A percentile compares a stretch with the other conserved stretches of the same genome.
Evolutionary conservation across 2,888 invertebrate species (phyloP).

Genomic region (Dromius quadrimaculatus): DNA sequence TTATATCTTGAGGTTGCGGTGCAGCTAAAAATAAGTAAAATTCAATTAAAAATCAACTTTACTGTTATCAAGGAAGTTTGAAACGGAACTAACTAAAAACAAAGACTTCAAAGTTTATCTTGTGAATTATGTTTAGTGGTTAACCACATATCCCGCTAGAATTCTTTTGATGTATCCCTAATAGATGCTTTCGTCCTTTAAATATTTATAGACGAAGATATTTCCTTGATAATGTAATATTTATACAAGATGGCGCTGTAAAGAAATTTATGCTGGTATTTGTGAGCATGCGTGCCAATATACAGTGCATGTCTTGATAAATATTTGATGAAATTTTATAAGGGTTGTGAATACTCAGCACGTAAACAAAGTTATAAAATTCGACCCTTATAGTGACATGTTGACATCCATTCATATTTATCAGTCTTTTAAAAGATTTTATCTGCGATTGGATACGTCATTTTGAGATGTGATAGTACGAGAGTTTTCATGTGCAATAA

Average conservation of each 20-base stretch:
- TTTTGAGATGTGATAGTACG: no score
- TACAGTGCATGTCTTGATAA: conserved; percentile 5
- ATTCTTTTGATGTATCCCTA: conserved; percentile 2
- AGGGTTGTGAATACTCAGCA: neutral
- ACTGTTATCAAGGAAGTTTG: neutral
- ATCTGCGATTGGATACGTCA: neutral
- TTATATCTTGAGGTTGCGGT: conserved; percentile 15
- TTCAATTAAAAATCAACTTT: conserved; percentile 1
- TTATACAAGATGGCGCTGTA: conserved; percentile 22
- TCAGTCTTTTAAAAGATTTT: conserved; percentile 7
- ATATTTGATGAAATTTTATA: conserved; percentile 15
- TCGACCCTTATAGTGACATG: conserved; percentile 1
- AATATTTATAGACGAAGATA: conserved; percentile 14
- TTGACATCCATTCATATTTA: conserved; percentile 15
- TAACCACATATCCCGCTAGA: conserved; percentile 12
- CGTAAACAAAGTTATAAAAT: conserved; percentile 30
- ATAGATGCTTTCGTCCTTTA: neutral
- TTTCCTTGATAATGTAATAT: conserved; percentile 2
- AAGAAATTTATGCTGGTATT: conserved; percentile 17
- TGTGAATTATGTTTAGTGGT: conserved; percentile 19
- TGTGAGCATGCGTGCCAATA: neutral
- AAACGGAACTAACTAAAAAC: conserved; percentile 9
- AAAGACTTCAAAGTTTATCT: conserved; percentile 13
- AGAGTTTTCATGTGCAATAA: no score
- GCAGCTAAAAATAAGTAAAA: neutral